Conservation (phyloP, 2,888 invertebrate genomes). For the Unio delphinus region DNA sequence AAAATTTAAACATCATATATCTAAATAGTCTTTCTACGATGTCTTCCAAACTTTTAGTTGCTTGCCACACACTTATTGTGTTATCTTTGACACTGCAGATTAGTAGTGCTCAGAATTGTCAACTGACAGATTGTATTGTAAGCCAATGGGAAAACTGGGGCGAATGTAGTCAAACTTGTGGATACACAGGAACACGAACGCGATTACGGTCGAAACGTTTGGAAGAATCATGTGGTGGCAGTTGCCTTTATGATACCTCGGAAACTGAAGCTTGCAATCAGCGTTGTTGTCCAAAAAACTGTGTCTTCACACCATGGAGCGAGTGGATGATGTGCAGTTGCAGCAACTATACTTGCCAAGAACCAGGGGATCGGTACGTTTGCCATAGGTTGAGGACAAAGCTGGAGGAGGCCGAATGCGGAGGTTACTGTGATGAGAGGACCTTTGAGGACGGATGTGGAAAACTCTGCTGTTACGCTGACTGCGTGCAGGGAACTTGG, state of each 20-base stretch:
- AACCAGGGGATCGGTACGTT: conserved; percentile 26
- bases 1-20: too few relatives aligned
- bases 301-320: conserved; percentile 31
- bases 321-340: conserved; percentile 29
- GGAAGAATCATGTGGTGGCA: conserved; percentile 36
- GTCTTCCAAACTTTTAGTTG: too few relatives aligned
- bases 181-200: conserved; percentile 26
- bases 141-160: conserved; percentile 46
- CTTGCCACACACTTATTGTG: too few relatives aligned
- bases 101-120: not conserved
- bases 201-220: conserved; percentile 26
- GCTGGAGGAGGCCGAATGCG: conserved; percentile 26
- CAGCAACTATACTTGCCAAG: conserved; percentile 18
- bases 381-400: conserved; percentile 32
- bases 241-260: conserved; percentile 17
- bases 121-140: conserved; percentile 36
- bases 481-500: conserved; percentile 47
- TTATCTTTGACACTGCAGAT: too few relatives aligned
- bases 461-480: conserved; percentile 40
- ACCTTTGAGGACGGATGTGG: conserved; percentile 31
- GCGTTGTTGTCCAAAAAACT: conserved; percentile 40
- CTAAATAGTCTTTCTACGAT: too few relatives aligned
- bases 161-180: conserved; percentile 40
- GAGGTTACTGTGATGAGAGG: conserved; percentile 42
- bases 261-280: conserved; percentile 35